Base-by-base conservation (phyloP, 1,140 invertebrate genomes). In the Bombus vancouverensis region DNA sequence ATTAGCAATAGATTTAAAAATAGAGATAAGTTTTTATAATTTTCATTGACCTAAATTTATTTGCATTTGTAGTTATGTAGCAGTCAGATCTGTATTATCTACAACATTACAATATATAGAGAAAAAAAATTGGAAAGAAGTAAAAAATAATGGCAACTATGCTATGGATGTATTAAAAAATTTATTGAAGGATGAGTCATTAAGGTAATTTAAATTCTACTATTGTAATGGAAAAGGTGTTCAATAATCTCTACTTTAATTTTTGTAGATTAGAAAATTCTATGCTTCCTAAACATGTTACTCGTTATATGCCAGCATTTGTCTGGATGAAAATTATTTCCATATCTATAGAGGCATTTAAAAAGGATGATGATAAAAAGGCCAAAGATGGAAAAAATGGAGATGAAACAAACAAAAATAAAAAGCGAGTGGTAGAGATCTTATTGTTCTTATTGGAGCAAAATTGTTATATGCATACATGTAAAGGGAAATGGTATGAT, bases 301-400 rank as follows among this genome's bases (percentile, higher is more conserved):
- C 68, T 73, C 88, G 84, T 32, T 95, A 94, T 81, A 85, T 86
- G 18, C 89, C 93, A 12, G 88, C 87, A 47, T 92, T 93, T 66
- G 13, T 84, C 1, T 95, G 94, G 94, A 76, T 90, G 0, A 95
- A 95, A 92, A 83, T 94, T 78, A 66, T 95, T 32, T 91, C 81
- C 62, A 87, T 71, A n/a, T 93, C 92, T 37, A 70, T 95, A 34
- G 84, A 92, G 0, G 90, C 92, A 10, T 94, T 94, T 70, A 95
- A 95, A 87, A 95, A 94, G 70, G 37, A 81, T 28, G 81, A 84
- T 34, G 83, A 93, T n/a, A 95, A 95, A 87, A 94, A 94, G 71
- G 32, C 81, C 25, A 83, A 53, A 8, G 47, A 53, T 53, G 47
- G 1, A 53, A 2, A 53, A 53, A 22, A 22, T 0, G 47, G 1